Evolutionary conservation across 2,113 vertebrate species (phyloP), one percentile per base, ranked within the genome.

Genomic region (Nibea albiflora): DNA sequence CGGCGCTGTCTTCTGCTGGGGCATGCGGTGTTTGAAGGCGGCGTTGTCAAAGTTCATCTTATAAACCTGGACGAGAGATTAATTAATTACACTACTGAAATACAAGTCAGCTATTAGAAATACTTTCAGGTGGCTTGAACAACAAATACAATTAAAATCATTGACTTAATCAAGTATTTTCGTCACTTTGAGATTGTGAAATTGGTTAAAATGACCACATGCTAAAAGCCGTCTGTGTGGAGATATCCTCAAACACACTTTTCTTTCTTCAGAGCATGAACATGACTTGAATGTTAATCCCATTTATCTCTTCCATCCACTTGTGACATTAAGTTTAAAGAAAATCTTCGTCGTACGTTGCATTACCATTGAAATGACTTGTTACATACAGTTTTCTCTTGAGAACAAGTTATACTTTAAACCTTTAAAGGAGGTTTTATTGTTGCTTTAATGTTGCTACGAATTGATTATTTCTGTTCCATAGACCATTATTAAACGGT

Each of bases 31-130:
- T 66, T 95, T 94, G 91, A 95, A 95, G 57, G 94, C 94, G 0
- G 95, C 94, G 15, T 95, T 95, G 88, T 95, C 94, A 14, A 95
- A 95, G 85, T 95, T 95, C 93, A 95, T 95, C 86, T 95, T 95
- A 64, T 95, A 95, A n/a, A 95, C 91, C 94, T 95, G 86, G 22
- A 71, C 1, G 11, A 65, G 4, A 39, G 28, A 22, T 42, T 35
- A 24, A 44, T 17, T 57, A 4, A 17, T 26, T 11, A 12, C 20
- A 15, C n/a, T 8, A 63, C 17, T 31, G 46, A 42, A 35, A 39
- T 3, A 26, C 1, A n/a, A 73, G 11, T 31, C 20, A 4, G 1
- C 44, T 15, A 3, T 9, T n/a, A 42, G 4, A 4, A 35, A 35
- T 44, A 9, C 35, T 39, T 39, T 9, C 35, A 39, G 35, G 35